Percentiles rank a stretch among this genome's conserved stretches.
Evolutionary conservation across 2,888 invertebrate species (phyloP).

Genomic region (Nezara viridula): DNA sequence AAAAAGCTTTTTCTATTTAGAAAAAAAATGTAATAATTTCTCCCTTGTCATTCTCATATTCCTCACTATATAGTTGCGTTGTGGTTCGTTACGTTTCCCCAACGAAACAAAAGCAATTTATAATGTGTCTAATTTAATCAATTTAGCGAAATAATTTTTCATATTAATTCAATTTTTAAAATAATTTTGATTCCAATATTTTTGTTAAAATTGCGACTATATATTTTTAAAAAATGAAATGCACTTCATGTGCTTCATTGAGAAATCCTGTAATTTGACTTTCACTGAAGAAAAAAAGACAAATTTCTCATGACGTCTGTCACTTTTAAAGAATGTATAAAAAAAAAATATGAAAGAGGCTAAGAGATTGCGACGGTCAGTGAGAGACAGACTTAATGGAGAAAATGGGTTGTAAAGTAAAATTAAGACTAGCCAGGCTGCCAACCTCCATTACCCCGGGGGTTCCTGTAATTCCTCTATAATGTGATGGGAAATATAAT

Average conservation of each 20-base stretch:
- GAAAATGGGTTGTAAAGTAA: constrained; percentile 39
- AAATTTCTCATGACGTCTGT: background rate
- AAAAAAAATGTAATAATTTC: no score
- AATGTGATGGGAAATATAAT: constrained; percentile 33
- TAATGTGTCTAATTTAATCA: no score
- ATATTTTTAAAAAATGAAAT: no score
- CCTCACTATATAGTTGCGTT: no score
- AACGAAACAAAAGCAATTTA: no score
- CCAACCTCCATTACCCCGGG: background rate
- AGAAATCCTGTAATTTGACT: background rate
- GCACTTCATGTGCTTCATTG: background rate
- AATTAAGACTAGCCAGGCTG: background rate
- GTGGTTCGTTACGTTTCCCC: no score
- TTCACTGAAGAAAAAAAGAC: background rate
- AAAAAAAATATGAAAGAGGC: background rate
- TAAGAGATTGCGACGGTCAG: background rate
- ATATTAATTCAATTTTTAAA: no score
- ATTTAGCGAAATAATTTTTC: no score
- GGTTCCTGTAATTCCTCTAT: background rate
- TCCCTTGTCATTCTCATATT: no score
- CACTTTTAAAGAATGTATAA: constrained; percentile 3
- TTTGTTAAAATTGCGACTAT: no score
- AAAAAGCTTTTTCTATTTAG: no score
- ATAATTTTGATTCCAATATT: no score
- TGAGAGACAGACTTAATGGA: constrained; percentile 18